phyloP scores from a whole-genome alignment of 2,888 invertebrate species.

The Hydriomena furcata region DNA sequence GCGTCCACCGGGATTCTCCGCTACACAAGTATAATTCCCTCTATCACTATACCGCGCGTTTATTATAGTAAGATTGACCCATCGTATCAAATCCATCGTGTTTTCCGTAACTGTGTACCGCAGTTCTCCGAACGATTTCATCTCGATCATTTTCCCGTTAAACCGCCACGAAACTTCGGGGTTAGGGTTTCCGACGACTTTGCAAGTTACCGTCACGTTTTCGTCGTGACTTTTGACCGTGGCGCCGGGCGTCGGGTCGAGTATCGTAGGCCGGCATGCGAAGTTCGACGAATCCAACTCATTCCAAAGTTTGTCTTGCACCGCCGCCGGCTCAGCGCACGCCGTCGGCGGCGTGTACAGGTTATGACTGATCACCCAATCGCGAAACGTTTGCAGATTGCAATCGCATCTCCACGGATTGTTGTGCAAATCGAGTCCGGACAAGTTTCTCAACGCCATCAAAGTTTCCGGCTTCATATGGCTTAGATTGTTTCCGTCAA shows the following conservation, averaged over 20 bases:
- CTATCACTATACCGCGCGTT: constrained; percentile 85
- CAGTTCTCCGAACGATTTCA: constrained; percentile 75
- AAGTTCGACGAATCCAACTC: constrained; percentile 89
- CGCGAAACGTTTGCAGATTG: constrained; percentile 89
- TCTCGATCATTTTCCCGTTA: constrained; percentile 85
- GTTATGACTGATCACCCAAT: constrained; percentile 89
- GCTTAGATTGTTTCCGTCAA: constrained; percentile 90
- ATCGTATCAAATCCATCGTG: constrained; percentile 76
- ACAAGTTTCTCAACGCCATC: constrained; percentile 86
- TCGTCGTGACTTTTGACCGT: constrained; percentile 86
- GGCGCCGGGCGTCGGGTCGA: constrained; percentile 84
- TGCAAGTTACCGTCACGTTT: constrained; percentile 89
- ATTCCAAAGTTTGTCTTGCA: constrained; percentile 89
- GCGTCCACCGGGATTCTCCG: constrained; percentile 91
- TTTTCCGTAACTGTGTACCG: constrained; percentile 76
- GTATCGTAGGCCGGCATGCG: constrained; percentile 91
- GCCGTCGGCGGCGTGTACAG: constrained; percentile 90
- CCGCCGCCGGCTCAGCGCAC: constrained; percentile 87
- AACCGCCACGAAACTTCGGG: constrained; percentile 90
- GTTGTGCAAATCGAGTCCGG: constrained; percentile 89
- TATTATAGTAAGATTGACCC: constrained; percentile 88
- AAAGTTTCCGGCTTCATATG: constrained; percentile 87
- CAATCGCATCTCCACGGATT: constrained; percentile 97
- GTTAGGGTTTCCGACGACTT: constrained; percentile 89
- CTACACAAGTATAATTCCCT: constrained; percentile 91